A percentile compares a stretch with the other conserved stretches of the same genome.
Conservation (phyloP, 2,113 vertebrate species). For the Bucco capensis region DNA sequence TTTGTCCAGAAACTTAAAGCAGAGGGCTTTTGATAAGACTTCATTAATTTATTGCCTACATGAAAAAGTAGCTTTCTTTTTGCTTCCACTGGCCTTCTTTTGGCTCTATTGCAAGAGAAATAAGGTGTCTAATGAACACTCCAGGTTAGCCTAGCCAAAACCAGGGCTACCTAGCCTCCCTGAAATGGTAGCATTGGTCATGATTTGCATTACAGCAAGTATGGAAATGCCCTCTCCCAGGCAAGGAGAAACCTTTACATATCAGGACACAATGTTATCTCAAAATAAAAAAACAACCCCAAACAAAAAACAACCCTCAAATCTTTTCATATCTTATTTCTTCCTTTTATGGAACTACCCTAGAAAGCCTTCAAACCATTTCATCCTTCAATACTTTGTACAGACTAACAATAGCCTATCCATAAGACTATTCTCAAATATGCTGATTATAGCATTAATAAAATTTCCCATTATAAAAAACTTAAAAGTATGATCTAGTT, state of each 20-base stretch:
- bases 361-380: not conserved
- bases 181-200: not conserved
- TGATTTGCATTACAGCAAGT: not conserved
- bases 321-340: not conserved
- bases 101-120: not conserved
- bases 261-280: not conserved
- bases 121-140: not conserved
- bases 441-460: not conserved
- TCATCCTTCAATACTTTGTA: not conserved
- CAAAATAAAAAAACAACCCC: not conserved
- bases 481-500: not conserved
- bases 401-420: not conserved
- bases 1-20: not conserved
- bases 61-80: not conserved
- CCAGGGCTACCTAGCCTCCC: not conserved
- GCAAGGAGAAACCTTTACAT: not conserved
- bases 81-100: not conserved
- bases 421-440: not conserved
- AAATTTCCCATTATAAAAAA: not conserved
- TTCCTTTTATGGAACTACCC: not conserved
- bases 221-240: fast-evolving
- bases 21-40: not conserved
- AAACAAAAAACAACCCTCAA: not conserved
- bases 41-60: not conserved
- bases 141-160: not conserved